Evolutionary conservation across 2,888 invertebrate genomes (phyloP).

Genomic region (Agriopis marginaria): DNA sequence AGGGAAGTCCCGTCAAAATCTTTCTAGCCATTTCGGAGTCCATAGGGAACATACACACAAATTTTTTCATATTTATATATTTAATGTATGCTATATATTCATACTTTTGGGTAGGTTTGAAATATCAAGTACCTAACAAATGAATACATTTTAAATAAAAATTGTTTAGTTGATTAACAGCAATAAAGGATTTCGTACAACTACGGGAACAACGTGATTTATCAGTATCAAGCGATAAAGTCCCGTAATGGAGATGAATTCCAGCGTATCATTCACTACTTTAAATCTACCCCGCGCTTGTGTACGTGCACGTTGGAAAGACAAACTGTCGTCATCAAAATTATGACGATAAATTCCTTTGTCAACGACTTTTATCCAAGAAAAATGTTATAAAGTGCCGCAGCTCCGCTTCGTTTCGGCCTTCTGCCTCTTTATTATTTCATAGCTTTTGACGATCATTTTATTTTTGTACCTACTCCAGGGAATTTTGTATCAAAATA

Average conservation of each 20-base stretch:
- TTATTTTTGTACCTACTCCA: slow-evolving; percentile 23
- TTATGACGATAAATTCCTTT: slow-evolving; percentile 61
- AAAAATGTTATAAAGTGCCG: slow-evolving; percentile 55
- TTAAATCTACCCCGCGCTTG: slow-evolving; percentile 50
- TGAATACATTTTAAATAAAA: slow-evolving; percentile 2
- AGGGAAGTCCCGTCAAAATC: too few species aligned
- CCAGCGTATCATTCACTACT: slow-evolving; percentile 63
- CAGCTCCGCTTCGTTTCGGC: slow-evolving; percentile 45
- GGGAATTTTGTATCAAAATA: slow-evolving; percentile 33
- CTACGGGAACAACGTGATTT: slow-evolving; percentile 56
- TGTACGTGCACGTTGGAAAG: slow-evolving; percentile 43
- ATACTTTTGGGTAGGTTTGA: background rate
- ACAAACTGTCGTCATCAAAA: slow-evolving; percentile 58
- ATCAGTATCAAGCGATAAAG: slow-evolving; percentile 66
- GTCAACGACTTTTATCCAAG: slow-evolving; percentile 55
- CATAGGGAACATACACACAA: too few species aligned
- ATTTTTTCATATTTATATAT: too few species aligned
- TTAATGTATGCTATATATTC: too few species aligned
- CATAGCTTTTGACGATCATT: slow-evolving; percentile 38
- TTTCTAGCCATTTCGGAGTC: too few species aligned
- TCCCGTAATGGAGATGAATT: slow-evolving; percentile 70
- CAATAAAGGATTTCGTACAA: slow-evolving; percentile 17
- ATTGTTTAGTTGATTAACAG: slow-evolving; percentile 6
- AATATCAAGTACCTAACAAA: background rate
- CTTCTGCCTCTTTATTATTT: slow-evolving; percentile 44